A percentile compares a stretch with the other conserved stretches of the same genome.
Evolutionary conservation across 2,888 invertebrate genomes (phyloP).

Genomic region (Drosophila paramelanica): DNA sequence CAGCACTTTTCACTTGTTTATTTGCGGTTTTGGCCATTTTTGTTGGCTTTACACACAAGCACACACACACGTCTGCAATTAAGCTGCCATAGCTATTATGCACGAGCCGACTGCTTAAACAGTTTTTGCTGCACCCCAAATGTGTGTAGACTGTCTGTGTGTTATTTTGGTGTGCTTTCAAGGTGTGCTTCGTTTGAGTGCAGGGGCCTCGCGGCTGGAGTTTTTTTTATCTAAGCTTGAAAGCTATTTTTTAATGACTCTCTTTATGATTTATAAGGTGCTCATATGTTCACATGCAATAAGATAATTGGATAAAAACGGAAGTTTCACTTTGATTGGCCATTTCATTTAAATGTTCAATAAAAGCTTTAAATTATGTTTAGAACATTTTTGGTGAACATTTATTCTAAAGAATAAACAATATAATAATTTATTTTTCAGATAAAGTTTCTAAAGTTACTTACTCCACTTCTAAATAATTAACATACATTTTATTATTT

Average conservation of each 20-base stretch:
- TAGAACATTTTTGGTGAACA: too few relatives aligned
- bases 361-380: too few relatives aligned
- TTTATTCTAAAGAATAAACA: too few relatives aligned
- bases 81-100: constrained; percentile 58
- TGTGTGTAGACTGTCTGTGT: constrained; percentile 13
- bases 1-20: constrained; percentile 38
- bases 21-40: constrained; percentile 50
- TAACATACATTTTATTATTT: too few relatives aligned
- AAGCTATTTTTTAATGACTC: background rate
- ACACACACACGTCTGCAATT: constrained; percentile 61
- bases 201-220: constrained; percentile 6
- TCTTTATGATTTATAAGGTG: background rate
- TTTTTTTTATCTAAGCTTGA: constrained; percentile 6
- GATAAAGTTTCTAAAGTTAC: too few relatives aligned
- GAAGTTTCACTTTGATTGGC: too few relatives aligned
- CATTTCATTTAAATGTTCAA: too few relatives aligned
- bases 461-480: too few relatives aligned
- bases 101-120: constrained; percentile 46
- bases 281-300: background rate
- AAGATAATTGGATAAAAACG: too few relatives aligned
- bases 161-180: constrained; percentile 19
- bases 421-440: too few relatives aligned
- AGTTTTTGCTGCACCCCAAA: constrained; percentile 16
- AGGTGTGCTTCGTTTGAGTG: background rate
- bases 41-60: constrained; percentile 15